A percentile compares a stretch with the other conserved stretches of the same genome.
These are phyloP conservation scores for Blastobasis adustella DNA, from an alignment of 2,888 invertebrate genomes.

Conservation along the genomic window DNA sequence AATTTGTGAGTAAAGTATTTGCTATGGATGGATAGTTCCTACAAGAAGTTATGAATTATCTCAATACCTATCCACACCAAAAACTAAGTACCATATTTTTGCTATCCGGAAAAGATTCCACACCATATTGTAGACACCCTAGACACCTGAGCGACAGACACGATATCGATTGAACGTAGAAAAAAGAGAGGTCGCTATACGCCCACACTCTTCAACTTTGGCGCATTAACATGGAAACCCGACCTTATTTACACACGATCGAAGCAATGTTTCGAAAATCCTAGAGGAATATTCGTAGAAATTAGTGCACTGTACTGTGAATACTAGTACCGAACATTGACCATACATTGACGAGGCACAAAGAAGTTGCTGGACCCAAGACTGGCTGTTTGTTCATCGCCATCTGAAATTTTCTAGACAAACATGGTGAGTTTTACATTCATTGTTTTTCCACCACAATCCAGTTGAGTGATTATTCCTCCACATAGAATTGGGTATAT, in stretches of 20 bases:
- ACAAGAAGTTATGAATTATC: too few relatives aligned
- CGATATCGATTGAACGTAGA: conserved; percentile 56
- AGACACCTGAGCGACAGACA: conserved; percentile 20
- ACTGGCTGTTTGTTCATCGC: too few relatives aligned
- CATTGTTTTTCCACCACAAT: too few relatives aligned
- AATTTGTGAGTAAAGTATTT: too few relatives aligned
- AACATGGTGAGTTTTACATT: too few relatives aligned
- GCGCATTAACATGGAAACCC: conserved; percentile 64
- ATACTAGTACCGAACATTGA: conserved; percentile 2
- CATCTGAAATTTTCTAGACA: too few relatives aligned
- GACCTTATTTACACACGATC: conserved; percentile 43
- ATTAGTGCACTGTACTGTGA: conserved; percentile 6
- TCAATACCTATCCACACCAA: neutral
- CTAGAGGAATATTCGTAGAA: conserved; percentile 2
- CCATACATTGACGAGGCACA: too few relatives aligned
- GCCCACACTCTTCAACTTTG: conserved; percentile 46
- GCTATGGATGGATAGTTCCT: too few relatives aligned
- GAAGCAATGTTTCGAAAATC: conserved; percentile 12
- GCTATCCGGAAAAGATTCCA: neutral
- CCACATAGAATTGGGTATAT: too few relatives aligned
- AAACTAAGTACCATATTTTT: neutral
- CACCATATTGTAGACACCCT: conserved; percentile 46
- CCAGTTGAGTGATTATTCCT: too few relatives aligned
- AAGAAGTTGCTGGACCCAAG: too few relatives aligned
- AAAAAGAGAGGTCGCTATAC: conserved; percentile 49